Percentiles rank a stretch among this genome's conserved stretches.
phyloP scores from a whole-genome alignment of 2,797 vertebrate species.

The Pristis pectinata region DNA sequence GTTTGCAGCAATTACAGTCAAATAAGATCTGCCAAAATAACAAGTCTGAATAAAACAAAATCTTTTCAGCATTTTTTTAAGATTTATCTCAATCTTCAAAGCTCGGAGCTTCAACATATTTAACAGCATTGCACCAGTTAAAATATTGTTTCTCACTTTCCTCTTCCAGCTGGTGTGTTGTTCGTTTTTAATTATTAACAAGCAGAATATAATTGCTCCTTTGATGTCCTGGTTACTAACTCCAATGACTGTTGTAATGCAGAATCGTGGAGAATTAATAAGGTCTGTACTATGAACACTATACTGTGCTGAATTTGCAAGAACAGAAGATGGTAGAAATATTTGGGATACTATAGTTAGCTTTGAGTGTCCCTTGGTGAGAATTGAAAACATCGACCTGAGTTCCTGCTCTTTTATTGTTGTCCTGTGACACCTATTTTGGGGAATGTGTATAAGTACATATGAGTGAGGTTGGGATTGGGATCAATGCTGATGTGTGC shows the following conservation, averaged over 20 bases:
- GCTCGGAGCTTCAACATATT: not conserved
- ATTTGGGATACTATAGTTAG: not conserved
- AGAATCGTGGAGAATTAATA: not conserved
- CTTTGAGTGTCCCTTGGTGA: not conserved
- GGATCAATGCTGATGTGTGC: not conserved
- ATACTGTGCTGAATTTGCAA: not conserved
- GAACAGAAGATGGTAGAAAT: not conserved
- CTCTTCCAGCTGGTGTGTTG: not conserved
- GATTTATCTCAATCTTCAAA: not conserved
- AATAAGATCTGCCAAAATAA: not conserved
- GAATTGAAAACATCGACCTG: not conserved
- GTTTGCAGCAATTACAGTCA: constrained; percentile 27
- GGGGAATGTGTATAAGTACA: not conserved
- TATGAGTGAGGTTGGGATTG: not conserved
- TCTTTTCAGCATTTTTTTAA: not conserved
- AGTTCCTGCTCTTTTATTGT: not conserved
- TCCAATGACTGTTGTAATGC: not conserved
- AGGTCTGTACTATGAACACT: not conserved
- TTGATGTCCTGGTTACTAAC: not conserved
- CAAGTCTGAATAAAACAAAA: not conserved
- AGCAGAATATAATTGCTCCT: not conserved
- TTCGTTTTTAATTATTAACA: not conserved
- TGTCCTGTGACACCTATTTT: not conserved
- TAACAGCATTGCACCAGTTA: not conserved
- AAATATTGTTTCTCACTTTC: not conserved